phyloP scores from a whole-genome alignment of 2,888 invertebrate species.

The Amiota minor region DNA sequence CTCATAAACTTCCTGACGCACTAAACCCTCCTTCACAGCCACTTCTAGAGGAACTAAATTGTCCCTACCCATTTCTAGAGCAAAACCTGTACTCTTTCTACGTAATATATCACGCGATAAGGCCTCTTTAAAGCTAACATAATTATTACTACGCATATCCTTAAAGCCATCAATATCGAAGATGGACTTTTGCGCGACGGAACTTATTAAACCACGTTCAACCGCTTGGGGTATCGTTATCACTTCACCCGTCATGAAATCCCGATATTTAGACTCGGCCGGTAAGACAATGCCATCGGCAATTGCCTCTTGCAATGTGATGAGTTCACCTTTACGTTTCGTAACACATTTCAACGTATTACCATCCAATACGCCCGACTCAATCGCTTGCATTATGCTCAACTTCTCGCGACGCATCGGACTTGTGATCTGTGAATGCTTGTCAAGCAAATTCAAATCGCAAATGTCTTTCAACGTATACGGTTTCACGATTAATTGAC shows the following conservation, averaged over 20 bases:
- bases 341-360: slow-evolving; percentile 88
- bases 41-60: slow-evolving; percentile 85
- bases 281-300: slow-evolving; percentile 85
- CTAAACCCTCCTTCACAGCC: slow-evolving; percentile 84
- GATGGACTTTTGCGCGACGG: slow-evolving; percentile 89
- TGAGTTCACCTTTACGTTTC: slow-evolving; percentile 84
- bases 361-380: slow-evolving; percentile 89
- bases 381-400: slow-evolving; percentile 88
- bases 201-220: slow-evolving; percentile 89
- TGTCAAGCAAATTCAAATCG: slow-evolving; percentile 85
- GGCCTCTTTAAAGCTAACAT: slow-evolving; percentile 88
- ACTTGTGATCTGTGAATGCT: slow-evolving; percentile 82
- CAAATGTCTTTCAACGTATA: slow-evolving; percentile 92
- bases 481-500: slow-evolving; percentile 88
- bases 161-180: slow-evolving; percentile 94
- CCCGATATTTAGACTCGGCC: slow-evolving; percentile 82
- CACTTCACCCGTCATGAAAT: slow-evolving; percentile 82
- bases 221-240: slow-evolving; percentile 90
- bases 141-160: slow-evolving; percentile 86
- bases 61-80: slow-evolving; percentile 83
- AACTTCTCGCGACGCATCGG: slow-evolving; percentile 84
- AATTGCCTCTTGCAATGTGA: slow-evolving; percentile 90
- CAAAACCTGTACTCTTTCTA: slow-evolving; percentile 81
- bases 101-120: slow-evolving; percentile 84
- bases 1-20: slow-evolving; percentile 89